Evolutionary conservation across 2,888 invertebrate species (phyloP), one percentile per base, ranked within the genome.

Genomic region (Drosophila mimica): DNA sequence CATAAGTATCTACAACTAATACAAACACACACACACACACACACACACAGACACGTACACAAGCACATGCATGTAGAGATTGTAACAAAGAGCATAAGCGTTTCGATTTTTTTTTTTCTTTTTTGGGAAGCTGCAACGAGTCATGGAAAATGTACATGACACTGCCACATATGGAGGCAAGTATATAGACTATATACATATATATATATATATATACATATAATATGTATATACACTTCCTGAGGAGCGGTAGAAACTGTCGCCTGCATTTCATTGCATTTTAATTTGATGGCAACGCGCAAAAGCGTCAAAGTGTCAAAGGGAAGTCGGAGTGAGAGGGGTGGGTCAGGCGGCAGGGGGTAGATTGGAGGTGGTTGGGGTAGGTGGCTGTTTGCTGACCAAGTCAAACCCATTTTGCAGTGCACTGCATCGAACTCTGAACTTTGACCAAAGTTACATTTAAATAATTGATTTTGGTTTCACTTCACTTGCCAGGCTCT

Each of bases 391-490:
- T 36, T 49, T 49, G 40, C 28, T 70, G 70, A 70, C 70, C 70
- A 72, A 72, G 79, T 53, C 70, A 20, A n/a, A 15, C 20, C 25
- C 57, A 38, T 36, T 54, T 36, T 54, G 70, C 76, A 70, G 54
- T 28, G 36, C 28, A 56, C 54, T 59, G 67, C 83, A 72, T 62
- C 65, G 71, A 85, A 76, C 73, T 82, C 57, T 73, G 76, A 79
- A 79, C 83, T 79, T 85, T 79, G 53, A 54, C 31, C 33, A 28
- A 56, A 74, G 56, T 63, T 73, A 62, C 72, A 87, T 88, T 88
- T 85, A 72, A 85, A 90, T 85, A 85, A 90, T 82, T 85, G 79
- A 88, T 88, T 84, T 84, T 74, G 65, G 76, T 40, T 80, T 64
- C 53, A 54, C 58, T 76, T 64, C 56, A 46, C 52, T 56, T 48